Evolutionary conservation across 2,797 vertebrate genomes (phyloP), one percentile per base, ranked within the genome.

Genomic region (Phoeniculus purpureus): DNA sequence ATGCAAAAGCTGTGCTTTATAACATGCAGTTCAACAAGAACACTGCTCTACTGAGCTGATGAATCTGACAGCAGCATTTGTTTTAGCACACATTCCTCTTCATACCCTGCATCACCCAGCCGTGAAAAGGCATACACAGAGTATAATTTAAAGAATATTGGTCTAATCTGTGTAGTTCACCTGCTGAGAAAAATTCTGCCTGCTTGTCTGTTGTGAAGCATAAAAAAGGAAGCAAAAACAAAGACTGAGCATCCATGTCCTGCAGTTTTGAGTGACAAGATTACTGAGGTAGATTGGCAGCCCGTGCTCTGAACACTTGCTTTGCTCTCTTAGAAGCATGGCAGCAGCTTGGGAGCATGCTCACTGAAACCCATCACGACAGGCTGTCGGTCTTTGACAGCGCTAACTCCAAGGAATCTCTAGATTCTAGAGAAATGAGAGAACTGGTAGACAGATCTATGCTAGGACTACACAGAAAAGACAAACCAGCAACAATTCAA

Each of bases 51-150:
- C 62, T 91, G 80, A 94, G 66, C 62, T 81, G 93, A 87, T 92
- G 78, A 91, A 76, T 64, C 81, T 95, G 97, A 97, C 92, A 96
- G 91, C 48, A 48, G 45, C 79, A 95, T 97, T 96, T 96, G 91
- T 97, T 94, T 97, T 75, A 66, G 93, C 72, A 96, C 96, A 91
- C 81, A 93, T 95, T 95, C 67, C 19, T 96, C 88, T 96, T 97
- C 91, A 93, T 94, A 93, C 55, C 7, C 61, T 62, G 91, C 77
- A 61, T 81, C 91, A 85, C 51, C 85, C 92, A 93, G 58, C 96
- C 95, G 67, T 94, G 94, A 96, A 96, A 92, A 96, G 87, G 91
- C 66, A 90, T 90, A 95, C 71, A 93, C 37, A 92, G 76, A 68
- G 72, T 84, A 81, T 93, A 93, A 70, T 91, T 81, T 77, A 86